A percentile compares a stretch with the other conserved stretches of the same genome.
Conservation (phyloP, 2,888 invertebrate genomes). For the Plagodis dolabraria region DNA sequence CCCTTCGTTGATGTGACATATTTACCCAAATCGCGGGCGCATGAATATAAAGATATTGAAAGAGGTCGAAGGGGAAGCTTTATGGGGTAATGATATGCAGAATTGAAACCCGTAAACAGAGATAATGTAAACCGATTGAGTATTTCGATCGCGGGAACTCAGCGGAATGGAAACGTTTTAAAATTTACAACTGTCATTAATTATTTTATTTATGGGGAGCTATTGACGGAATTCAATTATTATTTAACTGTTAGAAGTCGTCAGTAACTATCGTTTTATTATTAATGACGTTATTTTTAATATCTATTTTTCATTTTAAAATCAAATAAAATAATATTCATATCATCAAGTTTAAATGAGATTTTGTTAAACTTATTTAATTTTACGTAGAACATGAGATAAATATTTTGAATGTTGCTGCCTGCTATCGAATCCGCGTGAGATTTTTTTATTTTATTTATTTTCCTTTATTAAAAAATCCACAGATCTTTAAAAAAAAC, state of each 20-base stretch:
- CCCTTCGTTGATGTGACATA: conserved; percentile 2
- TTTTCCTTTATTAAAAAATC: no score
- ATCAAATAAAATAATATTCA: no score
- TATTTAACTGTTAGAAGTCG: background rate
- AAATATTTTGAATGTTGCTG: no score
- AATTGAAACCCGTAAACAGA: conserved; percentile 24
- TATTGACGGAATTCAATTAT: background rate
- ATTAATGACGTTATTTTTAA: no score
- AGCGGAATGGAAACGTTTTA: conserved; percentile 20
- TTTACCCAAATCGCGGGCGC: conserved; percentile 14
- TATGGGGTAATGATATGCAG: conserved; percentile 34
- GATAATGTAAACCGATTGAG: conserved; percentile 25
- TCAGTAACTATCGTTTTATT: no score
- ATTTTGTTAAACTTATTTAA: no score
- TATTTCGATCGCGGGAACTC: conserved; percentile 10
- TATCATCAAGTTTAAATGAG: no score
- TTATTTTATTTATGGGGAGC: background rate
- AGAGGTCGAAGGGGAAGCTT: conserved; percentile 20
- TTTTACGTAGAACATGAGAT: no score
- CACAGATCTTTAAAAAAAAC: no score
- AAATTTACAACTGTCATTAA: conserved; percentile 9
- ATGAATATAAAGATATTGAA: conserved; percentile 16
- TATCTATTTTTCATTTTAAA: no score
- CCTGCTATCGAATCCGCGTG: no score
- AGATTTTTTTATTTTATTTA: no score